These are phyloP conservation scores for Strigops habroptila DNA, from an alignment of 2,113 vertebrate genomes.

Conservation along the genomic window DNA sequence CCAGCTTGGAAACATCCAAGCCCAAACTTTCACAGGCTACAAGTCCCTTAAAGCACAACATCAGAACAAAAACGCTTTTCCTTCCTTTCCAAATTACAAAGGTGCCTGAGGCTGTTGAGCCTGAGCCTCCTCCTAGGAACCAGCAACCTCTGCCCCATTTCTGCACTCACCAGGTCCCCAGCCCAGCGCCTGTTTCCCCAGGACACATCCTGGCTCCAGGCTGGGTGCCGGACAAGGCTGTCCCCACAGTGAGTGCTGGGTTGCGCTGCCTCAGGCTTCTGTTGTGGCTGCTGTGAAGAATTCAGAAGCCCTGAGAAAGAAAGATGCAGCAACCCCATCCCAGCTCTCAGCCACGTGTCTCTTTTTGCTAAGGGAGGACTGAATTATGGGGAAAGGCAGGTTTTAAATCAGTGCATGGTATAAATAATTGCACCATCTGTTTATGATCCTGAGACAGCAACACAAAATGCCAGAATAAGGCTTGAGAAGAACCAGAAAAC, in stretches of 20 bases:
- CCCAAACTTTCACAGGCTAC: neutral
- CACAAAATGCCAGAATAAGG: neutral
- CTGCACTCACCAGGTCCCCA: fast-evolving
- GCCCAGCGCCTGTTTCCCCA: neutral
- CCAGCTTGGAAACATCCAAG: neutral
- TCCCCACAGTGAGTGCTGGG: neutral
- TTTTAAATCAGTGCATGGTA: neutral
- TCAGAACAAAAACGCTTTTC: neutral
- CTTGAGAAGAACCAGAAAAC: neutral
- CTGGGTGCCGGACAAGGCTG: neutral
- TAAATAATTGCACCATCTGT: neutral
- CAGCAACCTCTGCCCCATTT: neutral
- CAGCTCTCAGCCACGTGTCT: neutral
- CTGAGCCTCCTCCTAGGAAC: neutral
- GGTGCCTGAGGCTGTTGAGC: neutral
- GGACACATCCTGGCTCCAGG: neutral
- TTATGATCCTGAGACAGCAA: neutral
- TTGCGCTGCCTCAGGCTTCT: neutral
- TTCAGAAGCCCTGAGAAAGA: neutral
- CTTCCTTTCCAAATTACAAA: neutral
- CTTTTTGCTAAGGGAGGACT: neutral
- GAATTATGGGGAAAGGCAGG: neutral
- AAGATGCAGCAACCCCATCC: neutral
- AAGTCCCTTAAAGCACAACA: neutral
- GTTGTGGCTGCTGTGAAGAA: neutral